Percentiles rank a stretch among this genome's conserved stretches.
These are phyloP conservation scores for Peromyscus nudipes DNA, from an alignment of 2,797 vertebrate genomes.

Conservation along the genomic window DNA sequence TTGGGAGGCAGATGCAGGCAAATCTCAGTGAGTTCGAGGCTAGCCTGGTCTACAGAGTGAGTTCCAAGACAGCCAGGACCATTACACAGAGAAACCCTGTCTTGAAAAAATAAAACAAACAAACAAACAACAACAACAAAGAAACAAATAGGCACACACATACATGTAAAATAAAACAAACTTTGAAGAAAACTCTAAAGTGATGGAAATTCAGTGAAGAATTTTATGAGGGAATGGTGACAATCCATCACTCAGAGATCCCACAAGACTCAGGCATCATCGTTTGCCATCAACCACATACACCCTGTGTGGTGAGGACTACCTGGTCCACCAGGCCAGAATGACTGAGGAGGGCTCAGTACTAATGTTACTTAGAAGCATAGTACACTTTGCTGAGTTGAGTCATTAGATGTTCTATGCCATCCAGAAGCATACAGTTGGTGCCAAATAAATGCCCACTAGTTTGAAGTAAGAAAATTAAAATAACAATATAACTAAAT, in stretches of 20 bases:
- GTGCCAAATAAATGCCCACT: constrained; percentile 42
- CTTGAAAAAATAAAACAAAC: no score
- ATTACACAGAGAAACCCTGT: no score
- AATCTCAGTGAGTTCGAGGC: no score
- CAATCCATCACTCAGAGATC: background rate
- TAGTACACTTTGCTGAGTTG: background rate
- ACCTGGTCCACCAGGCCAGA: no score
- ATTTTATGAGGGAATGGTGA: background rate
- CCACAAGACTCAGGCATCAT: background rate
- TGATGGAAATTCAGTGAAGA: background rate
- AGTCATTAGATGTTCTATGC: background rate
- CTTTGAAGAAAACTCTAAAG: background rate
- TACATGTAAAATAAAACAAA: background rate
- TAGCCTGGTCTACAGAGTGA: no score
- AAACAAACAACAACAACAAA: no score
- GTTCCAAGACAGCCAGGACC: no score
- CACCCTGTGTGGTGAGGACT: no score
- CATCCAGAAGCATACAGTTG: background rate
- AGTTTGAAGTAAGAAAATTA: constrained; percentile 12
- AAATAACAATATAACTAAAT: constrained; percentile 32
- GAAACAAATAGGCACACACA: background rate
- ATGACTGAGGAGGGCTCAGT: background rate
- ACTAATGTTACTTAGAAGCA: background rate
- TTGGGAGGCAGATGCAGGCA: no score
- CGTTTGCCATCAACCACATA: background rate